Evolutionary conservation across 2,113 vertebrate genomes (phyloP).

Genomic region (Vulpes vulpes): DNA sequence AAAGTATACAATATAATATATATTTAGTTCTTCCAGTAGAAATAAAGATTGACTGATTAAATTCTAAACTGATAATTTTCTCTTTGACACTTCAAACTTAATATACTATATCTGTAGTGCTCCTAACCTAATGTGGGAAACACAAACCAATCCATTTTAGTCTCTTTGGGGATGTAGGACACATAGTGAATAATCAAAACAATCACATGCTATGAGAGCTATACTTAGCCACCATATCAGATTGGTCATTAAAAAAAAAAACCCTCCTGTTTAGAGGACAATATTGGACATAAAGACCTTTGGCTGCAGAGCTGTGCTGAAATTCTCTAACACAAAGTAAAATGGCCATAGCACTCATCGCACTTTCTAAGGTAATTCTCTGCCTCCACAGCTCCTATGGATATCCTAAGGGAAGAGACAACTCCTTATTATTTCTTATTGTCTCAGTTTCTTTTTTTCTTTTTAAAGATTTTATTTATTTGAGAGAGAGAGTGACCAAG

Average conservation of each 20-base stretch:
- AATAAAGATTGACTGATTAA: constrained; percentile 47
- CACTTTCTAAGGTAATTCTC: background rate
- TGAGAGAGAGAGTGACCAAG: too few species aligned
- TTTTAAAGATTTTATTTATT: too few species aligned
- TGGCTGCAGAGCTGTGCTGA: background rate
- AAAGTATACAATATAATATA: background rate
- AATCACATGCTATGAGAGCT: background rate
- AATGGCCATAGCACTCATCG: background rate
- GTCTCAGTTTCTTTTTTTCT: background rate
- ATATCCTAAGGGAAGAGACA: background rate
- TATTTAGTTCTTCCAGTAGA: constrained; percentile 29
- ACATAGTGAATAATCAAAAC: background rate
- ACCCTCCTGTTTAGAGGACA: background rate
- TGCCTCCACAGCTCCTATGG: background rate
- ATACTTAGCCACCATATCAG: background rate
- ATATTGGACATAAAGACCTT: background rate
- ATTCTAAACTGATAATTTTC: constrained; percentile 3
- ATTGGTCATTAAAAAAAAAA: background rate
- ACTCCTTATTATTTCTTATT: background rate
- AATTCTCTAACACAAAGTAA: background rate
- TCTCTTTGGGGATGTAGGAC: background rate
- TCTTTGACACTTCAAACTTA: constrained; percentile 33
- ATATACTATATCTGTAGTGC: background rate
- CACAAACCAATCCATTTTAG: background rate
- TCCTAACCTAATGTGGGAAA: background rate